Evolutionary conservation across 2,797 vertebrate genomes (phyloP), one percentile per base, ranked within the genome.

Genomic region (Enteromius trimaculatus): DNA sequence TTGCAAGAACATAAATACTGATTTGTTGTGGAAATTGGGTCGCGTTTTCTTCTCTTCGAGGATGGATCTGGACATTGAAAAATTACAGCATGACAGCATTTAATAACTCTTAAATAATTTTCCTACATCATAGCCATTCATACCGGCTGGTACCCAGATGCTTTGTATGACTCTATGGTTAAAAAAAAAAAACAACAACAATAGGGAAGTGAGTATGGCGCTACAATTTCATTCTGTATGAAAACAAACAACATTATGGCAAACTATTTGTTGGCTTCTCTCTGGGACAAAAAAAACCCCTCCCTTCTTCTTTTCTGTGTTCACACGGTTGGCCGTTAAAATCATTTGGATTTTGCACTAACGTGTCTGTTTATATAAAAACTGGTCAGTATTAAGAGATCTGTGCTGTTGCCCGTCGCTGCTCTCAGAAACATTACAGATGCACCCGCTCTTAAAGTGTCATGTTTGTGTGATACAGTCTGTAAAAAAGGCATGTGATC

Each of bases 381-480:
- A 78, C 55, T 60, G 68, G 49, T 85, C 42, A 75, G 37, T 86
- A 39, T 72, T 75, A 34, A 82, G 55, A 77, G 64, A 77, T 76
- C 51, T 58, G 77, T 49, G 51, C 37, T 58, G 21, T 71, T 83
- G 21, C 47, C 62, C 39, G 31, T 82, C 82, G 37, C 64, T 69
- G 44, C 51, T 79, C 64, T 66, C 29, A 68, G 21, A 65, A 85
- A 85, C 78, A 70, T 69, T 42, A 79, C 47, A 44, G 62, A 64
- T 74, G 16, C 94, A 90, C 90, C 88, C 90, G 89, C 91, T 93
- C 91, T 92, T 89, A 92, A 93, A 93, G 93, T 93, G 93, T 93
- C 93, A 92, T 91, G 92, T 90, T 88, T 91, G 91, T 93, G 92
- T 91, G 90, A 92, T 93, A 94, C 83, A 95, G 91, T 93, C 60